Base-by-base conservation (phyloP, 2,113 vertebrate species). In the Nesogale talazaci region DNA sequence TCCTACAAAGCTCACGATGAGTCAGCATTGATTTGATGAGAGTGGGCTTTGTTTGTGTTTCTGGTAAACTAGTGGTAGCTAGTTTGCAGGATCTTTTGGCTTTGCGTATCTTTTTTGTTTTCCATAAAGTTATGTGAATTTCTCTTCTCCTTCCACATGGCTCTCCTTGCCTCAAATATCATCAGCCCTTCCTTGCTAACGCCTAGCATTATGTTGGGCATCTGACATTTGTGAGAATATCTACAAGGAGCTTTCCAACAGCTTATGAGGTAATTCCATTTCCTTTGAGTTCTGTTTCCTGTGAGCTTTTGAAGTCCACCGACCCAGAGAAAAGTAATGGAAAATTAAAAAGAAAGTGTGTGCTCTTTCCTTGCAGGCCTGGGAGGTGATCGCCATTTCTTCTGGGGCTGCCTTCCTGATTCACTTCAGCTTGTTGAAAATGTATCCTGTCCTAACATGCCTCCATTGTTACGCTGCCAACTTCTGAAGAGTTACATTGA, bases 71-170 rank as follows among this genome's bases (percentile, higher is more conserved):
- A 10, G 17, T 52, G 20, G 59, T 16, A 61, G 42, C 14, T 59
- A 86, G 36, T n/a, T 8, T 56, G 11, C 46, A 83, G 34, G 38
- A 22, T 5, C 1, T 12, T 10, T 20, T 22, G 59, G 20, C 63
- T 52, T 69, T 56, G 57, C 2, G 29, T 14, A 8, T 46, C 25
- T 22, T 52, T 34, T 2, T 27, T 31, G 31, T 7, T 63, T 7
- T 38, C 46, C 3, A 25, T 14, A 15, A 0, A 36, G 25, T 4
- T 19, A 2, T 4, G 17, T 75, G 42, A 29, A 2, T 34, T 1
- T n/a, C 3, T 76, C 2, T 0, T 22, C 27, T 23, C 15, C 12
- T 42, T 10, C 12, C 8, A 29, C 19, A 2, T 29, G 6, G 61
- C 42, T 86, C 25, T 34, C 16, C 57, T 56, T 75, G 46, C 34